Base-by-base conservation (phyloP, 1,140 invertebrate genomes). In the Magallana ariakensis region DNA sequence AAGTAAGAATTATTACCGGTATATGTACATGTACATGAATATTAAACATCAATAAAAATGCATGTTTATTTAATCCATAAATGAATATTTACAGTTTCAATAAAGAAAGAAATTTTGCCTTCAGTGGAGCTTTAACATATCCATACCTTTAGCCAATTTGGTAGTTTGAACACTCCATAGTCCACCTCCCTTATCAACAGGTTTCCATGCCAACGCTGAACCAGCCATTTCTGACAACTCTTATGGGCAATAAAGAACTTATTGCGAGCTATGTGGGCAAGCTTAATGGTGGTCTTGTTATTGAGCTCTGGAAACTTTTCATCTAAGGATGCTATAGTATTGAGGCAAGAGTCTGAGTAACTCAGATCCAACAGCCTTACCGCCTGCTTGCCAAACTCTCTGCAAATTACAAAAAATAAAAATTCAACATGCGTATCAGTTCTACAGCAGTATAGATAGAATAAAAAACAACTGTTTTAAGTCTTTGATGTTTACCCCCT, bases 181-280 rank as follows among this genome's bases (percentile, higher is more conserved):
- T 91, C 91, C 33, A 94, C 86, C 15, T 95, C 94, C 70, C 93
- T 87, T 0, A 95, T 90, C 15, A 91, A 87, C 46, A 95, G 92
- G 11, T 91, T 90, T 0, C 95, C 95, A 70, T 91, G 90, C 89
- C 95, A 94, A n/a, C 91, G 87, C 53, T 93, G 91, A 0, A 91
- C 92, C 16, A 95, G 90, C 92, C 94, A 95, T 88, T 94, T 94
- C 89, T 95, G 95, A 91, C 94, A 95, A 82, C 93, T 94, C 33
- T 93, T 91, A 90, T 95, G 95, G 8, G 94, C 94, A 10, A 95
- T 93, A 89, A 95, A 95, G 56, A 90, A 89, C 19, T 90, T 90
- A 87, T 93, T 93, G 60, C 90, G 88, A 19, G 91, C 89, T n/a
- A 92, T 90, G 70, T 92, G 90, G 70, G 93, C 92, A 8, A 94